Percentiles rank a stretch among this genome's conserved stretches.
Evolutionary conservation across 2,113 vertebrate genomes (phyloP).

Genomic region (Malurus melanocephalus): DNA sequence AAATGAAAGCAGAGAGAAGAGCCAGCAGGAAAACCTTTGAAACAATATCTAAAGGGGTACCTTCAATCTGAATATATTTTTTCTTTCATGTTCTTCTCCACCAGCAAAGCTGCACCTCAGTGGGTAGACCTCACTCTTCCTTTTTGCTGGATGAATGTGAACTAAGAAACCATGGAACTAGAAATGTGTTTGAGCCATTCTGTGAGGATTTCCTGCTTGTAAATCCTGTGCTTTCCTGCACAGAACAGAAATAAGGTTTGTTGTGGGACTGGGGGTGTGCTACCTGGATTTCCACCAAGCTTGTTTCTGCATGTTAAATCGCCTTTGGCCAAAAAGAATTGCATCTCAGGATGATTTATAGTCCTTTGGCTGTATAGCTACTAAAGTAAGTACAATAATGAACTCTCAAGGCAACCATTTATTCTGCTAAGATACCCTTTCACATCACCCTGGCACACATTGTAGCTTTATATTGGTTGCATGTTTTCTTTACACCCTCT

Average conservation of each 20-base stretch:
- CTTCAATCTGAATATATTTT: background rate
- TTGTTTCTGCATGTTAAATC: background rate
- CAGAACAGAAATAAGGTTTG: background rate
- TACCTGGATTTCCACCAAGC: background rate
- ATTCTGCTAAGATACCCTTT: background rate
- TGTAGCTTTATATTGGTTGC: background rate
- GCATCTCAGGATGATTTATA: background rate
- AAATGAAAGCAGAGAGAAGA: background rate
- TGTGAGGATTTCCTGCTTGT: background rate
- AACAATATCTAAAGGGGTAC: background rate
- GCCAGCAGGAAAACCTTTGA: background rate
- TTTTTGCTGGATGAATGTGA: background rate
- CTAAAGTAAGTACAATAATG: background rate
- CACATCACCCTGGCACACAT: background rate
- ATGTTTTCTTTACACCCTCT: background rate
- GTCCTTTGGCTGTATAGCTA: background rate
- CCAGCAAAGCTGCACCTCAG: background rate
- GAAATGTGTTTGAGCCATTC: background rate
- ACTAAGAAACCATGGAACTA: background rate
- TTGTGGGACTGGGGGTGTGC: background rate
- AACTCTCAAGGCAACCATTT: background rate
- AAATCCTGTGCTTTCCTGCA: background rate
- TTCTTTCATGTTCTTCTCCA: background rate
- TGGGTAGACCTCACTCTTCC: background rate
- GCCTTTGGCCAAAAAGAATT: background rate